phyloP scores from a whole-genome alignment of 2,888 invertebrate genomes.

The Heliconius hortense region DNA sequence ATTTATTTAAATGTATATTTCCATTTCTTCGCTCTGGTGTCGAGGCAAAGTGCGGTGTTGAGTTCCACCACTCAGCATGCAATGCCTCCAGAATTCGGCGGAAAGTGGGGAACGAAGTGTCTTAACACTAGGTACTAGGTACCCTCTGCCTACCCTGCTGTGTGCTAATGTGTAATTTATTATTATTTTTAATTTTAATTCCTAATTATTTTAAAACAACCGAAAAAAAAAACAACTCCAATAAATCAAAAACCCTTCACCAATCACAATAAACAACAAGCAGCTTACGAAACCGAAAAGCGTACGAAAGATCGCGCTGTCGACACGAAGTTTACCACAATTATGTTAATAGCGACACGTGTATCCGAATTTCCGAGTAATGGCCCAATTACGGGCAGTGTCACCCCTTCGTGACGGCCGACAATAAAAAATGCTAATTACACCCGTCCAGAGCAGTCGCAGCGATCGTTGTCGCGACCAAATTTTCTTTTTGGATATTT shows the following conservation, averaged over 20 bases:
- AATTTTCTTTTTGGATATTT: constrained; percentile 46
- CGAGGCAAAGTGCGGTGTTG: no score
- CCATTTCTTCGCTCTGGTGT: no score
- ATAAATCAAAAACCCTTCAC: neutral
- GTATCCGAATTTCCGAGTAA: constrained; percentile 42
- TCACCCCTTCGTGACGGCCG: constrained; percentile 45
- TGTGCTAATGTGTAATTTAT: no score
- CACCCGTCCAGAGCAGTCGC: constrained; percentile 46
- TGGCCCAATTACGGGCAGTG: constrained; percentile 39
- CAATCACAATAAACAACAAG: neutral
- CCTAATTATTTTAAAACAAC: neutral
- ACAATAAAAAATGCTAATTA: constrained; percentile 47
- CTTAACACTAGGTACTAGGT: no score
- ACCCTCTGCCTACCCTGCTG: no score
- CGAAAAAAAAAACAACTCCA: neutral
- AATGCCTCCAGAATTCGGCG: no score
- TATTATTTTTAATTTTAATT: no score
- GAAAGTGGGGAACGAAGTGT: no score
- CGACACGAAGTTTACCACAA: constrained; percentile 39
- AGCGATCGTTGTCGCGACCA: constrained; percentile 43
- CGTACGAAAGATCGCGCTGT: constrained; percentile 31
- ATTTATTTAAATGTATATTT: no score
- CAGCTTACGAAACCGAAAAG: constrained; percentile 28
- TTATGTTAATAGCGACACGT: constrained; percentile 45
- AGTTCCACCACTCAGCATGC: no score